Conservation (phyloP, 2,113 vertebrate genomes). For the Microcebus murinus region DNA sequence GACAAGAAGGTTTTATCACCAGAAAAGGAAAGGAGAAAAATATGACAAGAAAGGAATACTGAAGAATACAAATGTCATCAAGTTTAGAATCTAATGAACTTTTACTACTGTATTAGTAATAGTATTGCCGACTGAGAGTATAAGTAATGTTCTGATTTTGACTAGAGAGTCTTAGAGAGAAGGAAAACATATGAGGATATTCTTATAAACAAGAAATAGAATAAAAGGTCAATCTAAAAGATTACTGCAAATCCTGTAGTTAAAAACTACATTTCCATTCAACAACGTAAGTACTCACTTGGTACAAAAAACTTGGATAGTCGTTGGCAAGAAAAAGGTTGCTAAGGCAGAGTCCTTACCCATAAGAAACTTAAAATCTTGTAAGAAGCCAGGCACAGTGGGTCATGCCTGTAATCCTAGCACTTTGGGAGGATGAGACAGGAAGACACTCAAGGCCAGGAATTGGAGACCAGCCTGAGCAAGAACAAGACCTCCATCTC, state of each 20-base stretch:
- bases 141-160: background rate
- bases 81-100: constrained; percentile 50
- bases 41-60: background rate
- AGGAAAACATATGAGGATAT: background rate
- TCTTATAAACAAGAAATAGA: background rate
- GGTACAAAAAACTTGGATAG: background rate
- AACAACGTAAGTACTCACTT: background rate
- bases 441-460: background rate
- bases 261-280: constrained; percentile 28
- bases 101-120: background rate
- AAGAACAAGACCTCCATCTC: too few relatives aligned
- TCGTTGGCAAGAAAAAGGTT: background rate
- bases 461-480: too few relatives aligned
- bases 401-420: background rate
- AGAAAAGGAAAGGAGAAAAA: constrained; percentile 27
- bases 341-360: background rate
- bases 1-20: background rate
- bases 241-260: background rate
- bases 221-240: background rate
- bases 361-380: constrained; percentile 37
- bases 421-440: background rate
- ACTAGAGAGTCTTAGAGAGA: background rate
- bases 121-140: background rate
- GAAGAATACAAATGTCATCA: constrained; percentile 8
- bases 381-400: background rate